phyloP scores from a whole-genome alignment of 1,140 invertebrate species.

The Apocrypta bakeri region DNA sequence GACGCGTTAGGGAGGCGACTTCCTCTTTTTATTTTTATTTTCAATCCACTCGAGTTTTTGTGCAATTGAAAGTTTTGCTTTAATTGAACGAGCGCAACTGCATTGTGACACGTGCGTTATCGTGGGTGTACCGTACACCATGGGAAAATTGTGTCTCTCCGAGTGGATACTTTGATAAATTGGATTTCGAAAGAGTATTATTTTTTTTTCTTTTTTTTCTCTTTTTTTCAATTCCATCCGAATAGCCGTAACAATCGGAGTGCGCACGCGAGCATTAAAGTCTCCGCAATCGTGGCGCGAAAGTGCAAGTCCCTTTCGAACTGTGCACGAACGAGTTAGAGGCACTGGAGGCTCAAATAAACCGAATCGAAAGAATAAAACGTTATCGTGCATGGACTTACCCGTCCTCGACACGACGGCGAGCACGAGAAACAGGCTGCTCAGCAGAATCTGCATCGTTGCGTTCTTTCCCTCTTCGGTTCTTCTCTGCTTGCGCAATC shows the following conservation, averaged over 20 bases:
- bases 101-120: neutral
- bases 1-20: neutral
- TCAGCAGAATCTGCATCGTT: slow-evolving; percentile 60
- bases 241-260: too few species aligned
- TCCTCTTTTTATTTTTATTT: neutral
- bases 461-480: neutral
- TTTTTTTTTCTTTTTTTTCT: too few species aligned
- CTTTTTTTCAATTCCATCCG: too few species aligned
- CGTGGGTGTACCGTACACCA: neutral
- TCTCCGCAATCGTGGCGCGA: too few species aligned
- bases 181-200: slow-evolving; percentile 11
- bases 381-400: slow-evolving; percentile 54
- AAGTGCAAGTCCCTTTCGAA: too few species aligned
- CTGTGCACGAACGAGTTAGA: neutral
- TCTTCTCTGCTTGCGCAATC: neutral
- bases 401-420: slow-evolving; percentile 63
- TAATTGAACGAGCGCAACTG: neutral
- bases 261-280: too few species aligned
- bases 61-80: neutral
- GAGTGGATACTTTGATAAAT: too few species aligned
- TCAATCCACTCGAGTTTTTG: neutral
- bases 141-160: too few species aligned
- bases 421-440: slow-evolving; percentile 57
- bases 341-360: neutral
- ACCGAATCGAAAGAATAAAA: slow-evolving; percentile 12